Conservation (phyloP, 2,113 vertebrate species). For the Rana temporaria region DNA sequence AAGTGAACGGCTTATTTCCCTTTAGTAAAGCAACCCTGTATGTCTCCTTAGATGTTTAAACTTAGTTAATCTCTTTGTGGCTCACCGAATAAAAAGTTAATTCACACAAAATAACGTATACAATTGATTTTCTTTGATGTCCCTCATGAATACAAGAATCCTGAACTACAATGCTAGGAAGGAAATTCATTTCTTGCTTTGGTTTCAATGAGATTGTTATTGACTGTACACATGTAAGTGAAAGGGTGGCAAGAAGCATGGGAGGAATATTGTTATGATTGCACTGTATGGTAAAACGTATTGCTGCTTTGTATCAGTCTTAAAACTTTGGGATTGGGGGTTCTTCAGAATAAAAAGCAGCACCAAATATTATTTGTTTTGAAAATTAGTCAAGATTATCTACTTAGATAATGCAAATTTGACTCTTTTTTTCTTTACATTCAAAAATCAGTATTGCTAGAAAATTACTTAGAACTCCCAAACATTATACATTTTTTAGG, state of each 20-base stretch:
- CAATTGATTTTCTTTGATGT: slow-evolving; percentile 72
- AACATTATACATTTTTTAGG: no score
- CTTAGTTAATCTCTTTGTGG: slow-evolving; percentile 80
- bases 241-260: slow-evolving; percentile 50
- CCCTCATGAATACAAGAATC: slow-evolving; percentile 61
- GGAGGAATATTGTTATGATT: slow-evolving; percentile 69
- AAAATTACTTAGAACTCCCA: no score
- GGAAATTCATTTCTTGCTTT: slow-evolving; percentile 32
- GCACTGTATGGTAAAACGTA: slow-evolving; percentile 31
- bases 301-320: slow-evolving; percentile 54
- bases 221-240: slow-evolving; percentile 31
- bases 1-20: no score
- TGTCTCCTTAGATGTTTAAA: slow-evolving; percentile 65
- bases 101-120: slow-evolving; percentile 75
- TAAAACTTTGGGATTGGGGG: no score
- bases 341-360: no score
- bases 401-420: no score
- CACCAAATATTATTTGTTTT: no score
- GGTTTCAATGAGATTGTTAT: slow-evolving; percentile 46
- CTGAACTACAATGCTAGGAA: slow-evolving; percentile 3
- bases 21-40: no score
- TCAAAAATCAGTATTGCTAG: no score
- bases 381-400: no score
- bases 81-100: slow-evolving; percentile 81
- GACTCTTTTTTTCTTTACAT: no score